Conservation (phyloP, 2,113 vertebrate species). For the Gasterosteus nipponicus region DNA sequence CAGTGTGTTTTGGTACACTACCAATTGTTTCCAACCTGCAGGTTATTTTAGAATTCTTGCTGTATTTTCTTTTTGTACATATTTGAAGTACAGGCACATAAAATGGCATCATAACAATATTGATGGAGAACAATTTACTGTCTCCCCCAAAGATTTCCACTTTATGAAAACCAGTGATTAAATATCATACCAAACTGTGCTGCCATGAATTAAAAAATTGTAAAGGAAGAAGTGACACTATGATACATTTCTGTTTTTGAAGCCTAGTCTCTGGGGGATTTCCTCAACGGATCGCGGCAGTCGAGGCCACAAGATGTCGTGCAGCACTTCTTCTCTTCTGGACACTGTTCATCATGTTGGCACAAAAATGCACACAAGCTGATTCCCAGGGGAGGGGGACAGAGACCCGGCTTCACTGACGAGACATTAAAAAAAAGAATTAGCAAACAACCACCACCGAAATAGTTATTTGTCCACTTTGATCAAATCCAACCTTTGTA, state of each 20-base stretch:
- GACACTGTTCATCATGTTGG: conserved; percentile 78
- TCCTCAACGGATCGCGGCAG: conserved; percentile 77
- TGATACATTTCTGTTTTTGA: background rate
- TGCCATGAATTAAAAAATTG: background rate
- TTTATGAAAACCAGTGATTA: conserved; percentile 5
- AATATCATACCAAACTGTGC: conserved; percentile 1
- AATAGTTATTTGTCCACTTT: background rate
- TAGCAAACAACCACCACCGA: background rate
- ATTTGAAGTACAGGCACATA: background rate
- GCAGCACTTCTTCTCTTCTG: conserved; percentile 80
- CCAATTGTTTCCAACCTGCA: background rate
- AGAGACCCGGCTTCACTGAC: conserved; percentile 77
- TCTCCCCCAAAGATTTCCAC: background rate
- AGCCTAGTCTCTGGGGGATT: background rate
- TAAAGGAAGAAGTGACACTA: background rate
- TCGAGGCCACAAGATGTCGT: conserved; percentile 73
- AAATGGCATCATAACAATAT: background rate
- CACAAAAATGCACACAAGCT: conserved; percentile 79
- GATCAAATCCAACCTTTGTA: conserved; percentile 68
- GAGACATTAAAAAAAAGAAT: background rate
- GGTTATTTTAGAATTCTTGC: background rate
- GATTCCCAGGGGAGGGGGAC: conserved; percentile 67
- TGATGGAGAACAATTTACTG: background rate
- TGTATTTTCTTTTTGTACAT: background rate
- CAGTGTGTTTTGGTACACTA: conserved; percentile 6